phyloP scores from a whole-genome alignment of 2,888 invertebrate genomes.

The Tanytarsus gracilentus region DNA sequence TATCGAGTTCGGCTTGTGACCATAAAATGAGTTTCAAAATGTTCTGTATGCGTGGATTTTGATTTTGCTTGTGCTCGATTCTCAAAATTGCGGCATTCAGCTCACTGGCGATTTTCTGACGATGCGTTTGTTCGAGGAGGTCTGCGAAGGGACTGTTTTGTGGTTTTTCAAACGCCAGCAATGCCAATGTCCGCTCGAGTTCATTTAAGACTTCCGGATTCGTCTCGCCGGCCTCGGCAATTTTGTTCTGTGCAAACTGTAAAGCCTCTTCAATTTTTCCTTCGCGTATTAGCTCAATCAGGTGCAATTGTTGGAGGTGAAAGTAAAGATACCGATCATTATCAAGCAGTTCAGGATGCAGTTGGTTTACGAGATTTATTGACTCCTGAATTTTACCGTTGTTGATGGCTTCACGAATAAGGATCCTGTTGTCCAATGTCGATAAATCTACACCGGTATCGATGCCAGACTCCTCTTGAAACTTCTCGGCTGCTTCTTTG shows the following conservation, averaged over 20 bases:
- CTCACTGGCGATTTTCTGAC: constrained; percentile 95
- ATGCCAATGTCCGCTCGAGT: constrained; percentile 84
- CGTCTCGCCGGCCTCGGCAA: constrained; percentile 77
- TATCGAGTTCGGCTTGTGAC: constrained; percentile 92
- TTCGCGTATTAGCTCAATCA: constrained; percentile 45
- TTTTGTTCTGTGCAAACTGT: constrained; percentile 75
- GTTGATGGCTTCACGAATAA: constrained; percentile 89
- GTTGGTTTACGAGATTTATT: constrained; percentile 82
- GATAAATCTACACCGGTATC: constrained; percentile 69
- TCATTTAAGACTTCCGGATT: constrained; percentile 61
- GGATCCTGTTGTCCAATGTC: constrained; percentile 81
- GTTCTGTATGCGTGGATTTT: constrained; percentile 84
- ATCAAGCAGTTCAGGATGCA: constrained; percentile 90
- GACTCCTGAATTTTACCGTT: constrained; percentile 88
- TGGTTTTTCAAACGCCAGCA: constrained; percentile 95
- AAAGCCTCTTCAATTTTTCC: constrained; percentile 76
- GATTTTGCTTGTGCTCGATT: constrained; percentile 84
- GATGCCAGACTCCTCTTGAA: constrained; percentile 87
- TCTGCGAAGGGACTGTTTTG: constrained; percentile 92
- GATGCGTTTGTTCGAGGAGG: constrained; percentile 81
- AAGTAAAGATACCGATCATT: constrained; percentile 93
- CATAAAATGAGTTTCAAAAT: constrained; percentile 87
- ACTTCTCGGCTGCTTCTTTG: constrained; percentile 95
- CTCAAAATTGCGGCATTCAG: constrained; percentile 95
- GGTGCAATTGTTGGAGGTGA: constrained; percentile 61